phyloP scores from a whole-genome alignment of 2,797 vertebrate species.

The Scyliorhinus canicula region DNA sequence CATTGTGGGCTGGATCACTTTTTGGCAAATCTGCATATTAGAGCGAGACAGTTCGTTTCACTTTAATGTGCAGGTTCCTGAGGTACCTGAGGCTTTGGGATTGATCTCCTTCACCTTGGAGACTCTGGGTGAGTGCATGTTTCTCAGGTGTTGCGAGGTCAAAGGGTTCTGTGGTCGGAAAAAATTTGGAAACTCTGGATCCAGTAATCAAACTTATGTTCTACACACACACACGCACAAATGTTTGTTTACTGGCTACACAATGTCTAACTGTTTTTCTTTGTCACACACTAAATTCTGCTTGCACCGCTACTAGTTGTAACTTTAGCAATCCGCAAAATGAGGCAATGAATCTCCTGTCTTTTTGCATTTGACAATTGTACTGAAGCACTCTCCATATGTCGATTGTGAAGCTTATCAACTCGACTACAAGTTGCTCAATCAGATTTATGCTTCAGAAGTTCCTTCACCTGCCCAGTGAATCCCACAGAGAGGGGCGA shows the following conservation, averaged over 20 bases:
- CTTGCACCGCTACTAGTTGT: neutral
- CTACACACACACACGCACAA: neutral
- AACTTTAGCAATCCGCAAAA: neutral
- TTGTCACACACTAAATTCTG: neutral
- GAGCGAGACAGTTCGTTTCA: no score
- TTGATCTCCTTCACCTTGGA: no score
- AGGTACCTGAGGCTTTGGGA: no score
- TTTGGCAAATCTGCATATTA: no score
- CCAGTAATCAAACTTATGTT: neutral
- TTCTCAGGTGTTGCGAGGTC: no score
- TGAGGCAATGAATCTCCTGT: neutral
- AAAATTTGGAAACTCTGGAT: neutral
- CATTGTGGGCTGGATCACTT: no score
- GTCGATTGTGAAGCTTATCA: neutral
- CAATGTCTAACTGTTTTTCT: neutral
- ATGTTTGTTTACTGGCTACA: neutral
- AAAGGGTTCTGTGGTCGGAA: no score
- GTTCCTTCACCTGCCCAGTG: neutral
- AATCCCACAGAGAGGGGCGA: neutral
- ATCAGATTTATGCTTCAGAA: neutral
- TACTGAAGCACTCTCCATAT: neutral
- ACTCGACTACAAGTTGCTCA: neutral
- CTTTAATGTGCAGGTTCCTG: no score
- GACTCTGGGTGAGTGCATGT: no score
- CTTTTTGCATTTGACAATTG: neutral